Conservation (phyloP, 2,797 vertebrate genomes). For the Sebastes iracundus region DNA sequence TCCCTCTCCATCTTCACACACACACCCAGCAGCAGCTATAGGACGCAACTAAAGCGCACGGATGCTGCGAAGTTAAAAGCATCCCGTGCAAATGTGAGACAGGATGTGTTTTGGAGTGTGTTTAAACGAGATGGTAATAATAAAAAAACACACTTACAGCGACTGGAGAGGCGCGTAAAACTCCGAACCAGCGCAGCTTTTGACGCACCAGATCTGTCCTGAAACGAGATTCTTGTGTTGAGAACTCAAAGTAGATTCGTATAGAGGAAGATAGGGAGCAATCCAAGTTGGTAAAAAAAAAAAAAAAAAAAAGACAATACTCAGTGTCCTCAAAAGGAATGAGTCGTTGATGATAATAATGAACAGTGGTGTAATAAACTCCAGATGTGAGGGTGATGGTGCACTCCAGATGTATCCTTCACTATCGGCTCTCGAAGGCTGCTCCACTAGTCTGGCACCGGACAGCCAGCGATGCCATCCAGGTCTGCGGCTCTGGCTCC, state of each 20-base stretch:
- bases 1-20: slow-evolving; percentile 9
- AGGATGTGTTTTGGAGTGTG: background rate
- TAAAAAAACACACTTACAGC: slow-evolving; percentile 11
- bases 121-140: background rate
- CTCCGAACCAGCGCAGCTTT: slow-evolving; percentile 7
- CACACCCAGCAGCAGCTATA: background rate
- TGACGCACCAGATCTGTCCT: slow-evolving; percentile 6
- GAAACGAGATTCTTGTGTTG: background rate
- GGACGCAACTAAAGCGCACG: background rate
- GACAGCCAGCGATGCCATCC: slow-evolving; percentile 7
- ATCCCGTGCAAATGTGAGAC: background rate
- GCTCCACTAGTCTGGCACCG: background rate
- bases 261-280: background rate
- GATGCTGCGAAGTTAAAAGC: background rate
- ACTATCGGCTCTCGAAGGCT: background rate
- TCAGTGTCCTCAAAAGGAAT: background rate
- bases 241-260: background rate
- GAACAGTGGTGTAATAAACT: background rate
- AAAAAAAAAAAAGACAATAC: too few species aligned
- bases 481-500: slow-evolving; percentile 15
- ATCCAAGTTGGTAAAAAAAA: background rate
- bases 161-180: background rate
- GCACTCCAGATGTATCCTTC: background rate
- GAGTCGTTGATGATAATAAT: background rate
- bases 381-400: background rate